These are phyloP conservation scores for Pristionchus pacificus DNA, from an alignment of 1,140 invertebrate species.

Conservation along the genomic window DNA sequence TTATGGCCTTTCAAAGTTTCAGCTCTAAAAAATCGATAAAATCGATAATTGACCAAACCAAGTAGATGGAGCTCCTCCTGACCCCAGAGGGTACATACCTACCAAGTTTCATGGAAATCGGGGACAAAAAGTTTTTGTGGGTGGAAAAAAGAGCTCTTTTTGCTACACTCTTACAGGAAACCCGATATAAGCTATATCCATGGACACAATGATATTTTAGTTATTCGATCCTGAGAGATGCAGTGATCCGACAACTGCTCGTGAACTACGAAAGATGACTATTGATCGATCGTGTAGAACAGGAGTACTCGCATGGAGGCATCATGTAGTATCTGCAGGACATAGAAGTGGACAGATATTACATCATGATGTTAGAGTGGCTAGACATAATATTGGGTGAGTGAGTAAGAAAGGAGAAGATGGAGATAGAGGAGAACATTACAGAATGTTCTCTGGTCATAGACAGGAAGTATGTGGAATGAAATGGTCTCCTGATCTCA, in stretches of 20 bases:
- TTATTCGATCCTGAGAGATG: neutral
- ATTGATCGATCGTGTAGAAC: too few relatives aligned
- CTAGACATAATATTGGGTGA: constrained; percentile 16
- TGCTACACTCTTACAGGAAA: too few relatives aligned
- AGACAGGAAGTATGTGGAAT: constrained; percentile 21
- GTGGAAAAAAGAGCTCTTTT: too few relatives aligned
- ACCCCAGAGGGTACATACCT: too few relatives aligned
- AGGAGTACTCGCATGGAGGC: constrained; percentile 1
- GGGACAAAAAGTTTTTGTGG: too few relatives aligned
- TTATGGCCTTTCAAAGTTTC: too few relatives aligned
- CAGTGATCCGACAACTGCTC: neutral
- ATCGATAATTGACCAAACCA: too few relatives aligned
- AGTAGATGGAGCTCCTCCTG: too few relatives aligned
- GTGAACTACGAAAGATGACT: constrained; percentile 14
- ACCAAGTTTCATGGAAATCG: too few relatives aligned
- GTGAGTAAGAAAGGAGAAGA: too few relatives aligned
- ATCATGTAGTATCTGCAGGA: constrained; percentile 13
- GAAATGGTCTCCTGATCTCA: constrained; percentile 16
- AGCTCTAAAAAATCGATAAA: too few relatives aligned
- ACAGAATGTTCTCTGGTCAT: constrained; percentile 24
- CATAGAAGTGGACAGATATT: constrained; percentile 24
- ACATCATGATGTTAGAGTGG: constrained; percentile 21
- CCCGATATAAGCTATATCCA: neutral
- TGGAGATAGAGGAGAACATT: constrained; percentile 5
- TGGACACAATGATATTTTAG: neutral